A percentile compares a stretch with the other conserved stretches of the same genome.
phyloP scores from a whole-genome alignment of 35 echinoderm and acorn worm genomes.

The Chiridota heheva region DNA sequence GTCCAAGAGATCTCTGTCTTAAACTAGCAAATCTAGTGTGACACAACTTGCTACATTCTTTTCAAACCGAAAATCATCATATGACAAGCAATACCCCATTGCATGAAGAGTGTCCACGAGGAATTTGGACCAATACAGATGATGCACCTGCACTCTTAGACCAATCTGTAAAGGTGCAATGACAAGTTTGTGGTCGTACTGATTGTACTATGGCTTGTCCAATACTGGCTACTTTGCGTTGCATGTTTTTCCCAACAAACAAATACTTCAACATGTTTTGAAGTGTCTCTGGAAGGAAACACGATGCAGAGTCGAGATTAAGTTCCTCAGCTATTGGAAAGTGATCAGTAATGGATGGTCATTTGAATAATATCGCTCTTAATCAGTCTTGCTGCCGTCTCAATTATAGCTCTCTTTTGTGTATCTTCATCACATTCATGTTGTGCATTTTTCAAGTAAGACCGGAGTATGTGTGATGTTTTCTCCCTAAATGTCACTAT shows the following conservation, averaged over 20 bases:
- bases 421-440: slow-evolving; percentile 36
- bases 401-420: slow-evolving; percentile 56
- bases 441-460: slow-evolving; percentile 19
- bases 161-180: slow-evolving; percentile 54
- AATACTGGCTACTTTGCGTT: slow-evolving; percentile 57
- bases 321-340: slow-evolving; percentile 51
- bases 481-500: slow-evolving; percentile 58
- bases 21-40: slow-evolving; percentile 39
- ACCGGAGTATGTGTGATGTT: slow-evolving; percentile 43
- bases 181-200: slow-evolving; percentile 37
- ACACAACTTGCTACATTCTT: slow-evolving; percentile 55
- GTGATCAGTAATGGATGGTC: slow-evolving; percentile 47
- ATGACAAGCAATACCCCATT: slow-evolving; percentile 64
- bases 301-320: slow-evolving; percentile 57
- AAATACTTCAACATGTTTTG: slow-evolving; percentile 36
- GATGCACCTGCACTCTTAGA: slow-evolving; percentile 48
- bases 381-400: slow-evolving; percentile 73
- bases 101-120: slow-evolving; percentile 52
- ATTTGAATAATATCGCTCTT: slow-evolving; percentile 74
- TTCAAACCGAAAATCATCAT: slow-evolving; percentile 59
- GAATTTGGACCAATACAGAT: slow-evolving; percentile 70
- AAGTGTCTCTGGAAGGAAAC: slow-evolving; percentile 44
- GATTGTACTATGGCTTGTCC: too few relatives aligned
- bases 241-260: slow-evolving; percentile 63
- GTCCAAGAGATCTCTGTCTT: slow-evolving; percentile 40